Conservation (phyloP, 2,797 vertebrate species). For the Dendrocincla tyrannina region DNA sequence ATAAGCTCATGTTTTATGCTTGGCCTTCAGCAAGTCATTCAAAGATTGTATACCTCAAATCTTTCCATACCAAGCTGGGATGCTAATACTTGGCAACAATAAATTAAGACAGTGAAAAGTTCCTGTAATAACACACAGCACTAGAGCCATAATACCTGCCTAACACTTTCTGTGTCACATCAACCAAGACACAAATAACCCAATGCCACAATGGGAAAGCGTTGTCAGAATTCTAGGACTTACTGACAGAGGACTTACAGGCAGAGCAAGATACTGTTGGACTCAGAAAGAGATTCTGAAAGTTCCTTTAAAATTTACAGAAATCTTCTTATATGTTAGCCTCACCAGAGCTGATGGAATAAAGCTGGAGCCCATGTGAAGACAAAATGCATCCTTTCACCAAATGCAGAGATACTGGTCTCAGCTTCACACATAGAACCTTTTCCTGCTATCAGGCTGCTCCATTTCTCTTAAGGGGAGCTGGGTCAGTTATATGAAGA, state of each 20-base stretch:
- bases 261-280: not conserved
- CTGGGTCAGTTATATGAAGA: not conserved
- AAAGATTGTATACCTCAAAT: not conserved
- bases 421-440: not conserved
- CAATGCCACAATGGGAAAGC: not conserved
- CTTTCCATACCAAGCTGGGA: not conserved
- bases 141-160: not conserved
- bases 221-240: not conserved
- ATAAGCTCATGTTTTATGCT: not conserved
- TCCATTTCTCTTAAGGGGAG: not conserved
- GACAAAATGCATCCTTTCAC: not conserved
- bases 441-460: not conserved
- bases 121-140: not conserved
- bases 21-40: not conserved
- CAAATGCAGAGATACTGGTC: not conserved
- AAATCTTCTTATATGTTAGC: not conserved
- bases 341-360: not conserved
- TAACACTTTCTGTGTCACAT: not conserved
- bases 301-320: not conserved
- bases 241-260: not conserved
- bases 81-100: not conserved
- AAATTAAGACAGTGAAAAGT: not conserved
- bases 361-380: rapidly evolving
- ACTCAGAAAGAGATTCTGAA: not conserved
- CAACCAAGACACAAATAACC: not conserved